These are phyloP conservation scores for Nothocercus julius DNA, from an alignment of 2,113 vertebrate species.

Conservation along the genomic window DNA sequence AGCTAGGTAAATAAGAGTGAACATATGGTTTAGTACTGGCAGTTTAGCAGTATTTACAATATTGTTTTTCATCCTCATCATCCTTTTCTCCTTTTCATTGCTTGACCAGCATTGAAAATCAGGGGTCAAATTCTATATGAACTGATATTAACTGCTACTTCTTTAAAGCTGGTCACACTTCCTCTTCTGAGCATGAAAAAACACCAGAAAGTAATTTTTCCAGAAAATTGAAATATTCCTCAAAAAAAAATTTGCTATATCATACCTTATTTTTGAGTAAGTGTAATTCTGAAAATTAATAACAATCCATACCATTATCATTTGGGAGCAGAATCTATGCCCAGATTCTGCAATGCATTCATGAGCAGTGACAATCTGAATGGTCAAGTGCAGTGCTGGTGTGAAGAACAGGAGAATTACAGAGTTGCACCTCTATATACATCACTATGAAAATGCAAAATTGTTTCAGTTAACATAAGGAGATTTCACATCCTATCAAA, in stretches of 20 bases:
- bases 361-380: neutral
- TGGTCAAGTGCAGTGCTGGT: neutral
- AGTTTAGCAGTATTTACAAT: neutral
- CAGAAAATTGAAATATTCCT: neutral
- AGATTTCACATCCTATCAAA: neutral
- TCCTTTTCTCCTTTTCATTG: neutral
- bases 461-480: neutral
- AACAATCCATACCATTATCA: neutral
- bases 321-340: neutral
- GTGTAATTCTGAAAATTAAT: neutral
- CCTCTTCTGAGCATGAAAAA: neutral
- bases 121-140: neutral
- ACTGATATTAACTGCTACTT: neutral
- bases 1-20: neutral
- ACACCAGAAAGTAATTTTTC: neutral
- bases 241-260: neutral
- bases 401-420: neutral
- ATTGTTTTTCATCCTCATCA: neutral
- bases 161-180: neutral
- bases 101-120: neutral
- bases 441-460: neutral
- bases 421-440: neutral
- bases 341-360: neutral
- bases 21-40: neutral
- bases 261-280: neutral